Conservation (phyloP, 2,797 vertebrate species). For the Galago senegalensis region DNA sequence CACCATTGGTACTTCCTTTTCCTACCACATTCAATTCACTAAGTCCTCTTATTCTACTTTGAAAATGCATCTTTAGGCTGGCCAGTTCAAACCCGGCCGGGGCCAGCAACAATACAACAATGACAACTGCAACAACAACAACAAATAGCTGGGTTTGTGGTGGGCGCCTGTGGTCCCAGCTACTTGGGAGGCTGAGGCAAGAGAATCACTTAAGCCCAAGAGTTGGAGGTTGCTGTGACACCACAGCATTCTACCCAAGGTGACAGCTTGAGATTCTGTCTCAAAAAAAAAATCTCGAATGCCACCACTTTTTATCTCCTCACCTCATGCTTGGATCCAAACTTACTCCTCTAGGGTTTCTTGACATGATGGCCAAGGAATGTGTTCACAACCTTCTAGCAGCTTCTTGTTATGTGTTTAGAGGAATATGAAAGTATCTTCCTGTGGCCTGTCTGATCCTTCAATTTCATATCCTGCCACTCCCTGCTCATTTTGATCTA, state of each 20-base stretch:
- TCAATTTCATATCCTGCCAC: neutral
- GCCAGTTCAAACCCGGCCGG: no score
- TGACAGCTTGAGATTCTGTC: no score
- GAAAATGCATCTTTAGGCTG: neutral
- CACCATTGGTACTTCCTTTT: neutral
- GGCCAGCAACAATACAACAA: no score
- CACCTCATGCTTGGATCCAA: neutral
- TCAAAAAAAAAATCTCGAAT: neutral
- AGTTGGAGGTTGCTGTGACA: no score
- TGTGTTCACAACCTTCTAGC: neutral
- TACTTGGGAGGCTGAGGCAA: no score
- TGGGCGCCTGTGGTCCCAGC: no score
- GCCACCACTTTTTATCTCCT: neutral
- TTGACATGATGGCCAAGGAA: neutral
- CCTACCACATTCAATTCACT: neutral
- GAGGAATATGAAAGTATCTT: neutral
- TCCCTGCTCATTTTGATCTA: neutral
- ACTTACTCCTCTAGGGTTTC: neutral
- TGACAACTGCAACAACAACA: no score
- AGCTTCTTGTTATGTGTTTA: neutral
- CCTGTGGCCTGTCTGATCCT: neutral
- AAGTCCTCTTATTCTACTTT: neutral
- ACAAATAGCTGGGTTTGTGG: no score
- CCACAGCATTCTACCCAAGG: no score
- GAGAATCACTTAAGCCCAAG: no score